Base-by-base conservation (phyloP, 2,113 vertebrate species). In the Collichthys lucidus region DNA sequence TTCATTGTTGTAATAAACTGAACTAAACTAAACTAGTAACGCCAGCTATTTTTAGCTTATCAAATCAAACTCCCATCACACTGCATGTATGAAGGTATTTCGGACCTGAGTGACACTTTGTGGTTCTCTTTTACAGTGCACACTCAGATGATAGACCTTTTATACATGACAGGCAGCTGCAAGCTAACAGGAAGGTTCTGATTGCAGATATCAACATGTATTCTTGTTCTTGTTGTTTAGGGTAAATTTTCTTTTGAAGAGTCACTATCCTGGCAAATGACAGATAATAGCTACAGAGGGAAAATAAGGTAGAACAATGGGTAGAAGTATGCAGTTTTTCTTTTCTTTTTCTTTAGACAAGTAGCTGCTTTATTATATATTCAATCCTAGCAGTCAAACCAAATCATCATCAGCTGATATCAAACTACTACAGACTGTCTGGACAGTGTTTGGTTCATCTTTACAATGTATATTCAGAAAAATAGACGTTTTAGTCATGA, bases 1-100 rank as follows among this genome's bases (percentile, higher is more conserved):
- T 57, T 61, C 12, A 22, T 11, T 67, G 26, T 29, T 49, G 44
- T 77, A 49, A 78, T 70, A 19, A 29, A 49, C 67, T 68, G 19
- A 64, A 61, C 42, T 40, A 40, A 40, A 40, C 7, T 9, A 40
- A 47, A 1, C 57, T 3, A 35, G 11, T 3, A 49, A 35, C 29
- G 62, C 12, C 22, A 59, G 31, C 31, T 60, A 11, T 24, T 70
- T 66, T 19, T 2, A 5, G 35, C 47, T 11, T 44, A 40, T 47
- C 7, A 47, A 22, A 24, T 11, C 17, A 24, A 59, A 4, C 29
- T 9, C 26, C 11, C 47, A 49, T 57, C 42, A 46, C 15, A 0
- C 31, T 35, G 31, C 31, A 35, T 20, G 11, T 16, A 22, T 19
- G 3, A 4, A 29, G 24, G 24, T 57, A 17, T 8, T 24, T 26